Evolutionary conservation across 2,888 invertebrate species (phyloP), one percentile per base, ranked within the genome.

Genomic region (Folsomia manolachei): DNA sequence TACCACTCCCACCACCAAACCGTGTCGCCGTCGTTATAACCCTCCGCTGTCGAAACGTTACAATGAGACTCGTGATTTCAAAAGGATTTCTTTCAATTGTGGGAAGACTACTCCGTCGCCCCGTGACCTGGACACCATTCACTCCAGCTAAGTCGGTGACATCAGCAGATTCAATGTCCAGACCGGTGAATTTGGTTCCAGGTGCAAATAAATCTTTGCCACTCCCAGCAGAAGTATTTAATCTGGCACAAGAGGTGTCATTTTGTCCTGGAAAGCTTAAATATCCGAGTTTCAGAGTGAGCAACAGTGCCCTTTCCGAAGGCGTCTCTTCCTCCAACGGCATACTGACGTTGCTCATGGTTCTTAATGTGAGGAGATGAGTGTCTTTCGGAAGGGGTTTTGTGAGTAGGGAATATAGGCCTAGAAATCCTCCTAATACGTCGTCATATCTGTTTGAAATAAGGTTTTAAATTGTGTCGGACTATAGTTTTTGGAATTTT

Each of bases 291-390:
- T 74, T 75, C 23, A 74, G 75, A 14, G 74, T 23, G 61, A 78
- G 70, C 62, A 78, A 23, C 21, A 75, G 62, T 1, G 74, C 71
- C 56, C 71, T 63, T 23, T 61, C 18, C 27, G 70, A 70, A 1
- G 72, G 74, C 4, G 72, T 63, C 56, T 73, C 68, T n/a, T 7
- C 19, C n/a, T 56, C 56, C 4, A 14, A 7, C 21, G 56, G 56
- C 0, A 70, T 52, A 68, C 91, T 89, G 72, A 92, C 11, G 51
- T 64, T 88, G 23, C 88, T 87, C 75, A 92, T 88, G 0, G 94
- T 93, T 70, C 94, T 88, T 68, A 95, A 84, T 70, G 90, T 92
- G 77, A 95, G 82, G 79, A 95, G 83, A 83, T 94, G 94, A 4
- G 92, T 85, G 81, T 92, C 93, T 77, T 92, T 90, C 0, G 95